Conservation (phyloP, 2,113 vertebrate species). For the Formicarius rufipectus region DNA sequence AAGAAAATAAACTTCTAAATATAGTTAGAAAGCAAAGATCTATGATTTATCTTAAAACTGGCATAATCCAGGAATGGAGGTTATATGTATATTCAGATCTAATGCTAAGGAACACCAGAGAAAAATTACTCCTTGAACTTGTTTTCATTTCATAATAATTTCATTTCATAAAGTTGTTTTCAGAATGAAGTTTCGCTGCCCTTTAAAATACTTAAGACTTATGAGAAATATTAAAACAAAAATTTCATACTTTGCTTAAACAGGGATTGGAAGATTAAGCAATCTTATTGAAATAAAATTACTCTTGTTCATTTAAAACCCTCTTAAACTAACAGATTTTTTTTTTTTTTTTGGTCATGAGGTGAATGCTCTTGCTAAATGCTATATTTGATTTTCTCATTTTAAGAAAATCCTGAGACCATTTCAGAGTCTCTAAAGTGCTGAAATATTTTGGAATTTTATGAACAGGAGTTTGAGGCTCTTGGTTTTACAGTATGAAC, state of each 20-base stretch:
- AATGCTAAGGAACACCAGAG: not conserved
- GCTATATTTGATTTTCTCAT: not conserved
- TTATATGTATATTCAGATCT: not conserved
- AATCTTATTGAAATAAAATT: not conserved
- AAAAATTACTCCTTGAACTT: not conserved
- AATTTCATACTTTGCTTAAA: not conserved
- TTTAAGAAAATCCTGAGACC: not conserved
- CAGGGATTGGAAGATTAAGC: not conserved
- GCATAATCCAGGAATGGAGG: not conserved
- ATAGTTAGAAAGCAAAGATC: not conserved
- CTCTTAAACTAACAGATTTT: not conserved
- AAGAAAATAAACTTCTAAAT: not conserved
- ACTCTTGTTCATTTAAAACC: not conserved
- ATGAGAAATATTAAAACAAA: not conserved
- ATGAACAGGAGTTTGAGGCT: not conserved
- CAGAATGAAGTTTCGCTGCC: not conserved
- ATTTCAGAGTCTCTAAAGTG: not conserved
- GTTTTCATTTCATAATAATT: not conserved
- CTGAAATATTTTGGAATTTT: not conserved
- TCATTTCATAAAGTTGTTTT: not conserved
- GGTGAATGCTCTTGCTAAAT: not conserved
- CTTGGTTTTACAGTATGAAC: not conserved
- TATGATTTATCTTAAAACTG: not conserved
- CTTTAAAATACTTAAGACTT: not conserved
- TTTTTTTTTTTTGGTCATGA: not conserved